phyloP scores from a whole-genome alignment of 2,113 vertebrate genomes.

The Urocynchramus pylzowi region DNA sequence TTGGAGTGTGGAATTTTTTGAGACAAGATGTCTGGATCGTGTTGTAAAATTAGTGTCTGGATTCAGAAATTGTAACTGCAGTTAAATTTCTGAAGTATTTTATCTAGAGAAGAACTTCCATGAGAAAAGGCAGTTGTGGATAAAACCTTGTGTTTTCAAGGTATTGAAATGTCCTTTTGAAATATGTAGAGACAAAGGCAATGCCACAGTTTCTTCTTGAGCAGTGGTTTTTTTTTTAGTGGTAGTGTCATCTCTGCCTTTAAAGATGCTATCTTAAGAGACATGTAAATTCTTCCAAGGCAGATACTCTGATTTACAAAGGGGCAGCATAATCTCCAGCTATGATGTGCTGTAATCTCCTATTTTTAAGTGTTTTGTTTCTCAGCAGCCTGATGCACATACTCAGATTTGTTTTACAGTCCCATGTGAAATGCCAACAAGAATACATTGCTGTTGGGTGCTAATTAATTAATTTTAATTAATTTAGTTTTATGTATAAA shows the following conservation, averaged over 20 bases:
- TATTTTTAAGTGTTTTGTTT: not conserved
- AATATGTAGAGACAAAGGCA: not conserved
- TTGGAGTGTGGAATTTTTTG: not conserved
- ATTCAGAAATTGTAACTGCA: not conserved
- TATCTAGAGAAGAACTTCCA: not conserved
- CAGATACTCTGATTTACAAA: not conserved
- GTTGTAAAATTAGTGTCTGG: not conserved
- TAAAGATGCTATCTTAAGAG: not conserved
- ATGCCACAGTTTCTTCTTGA: not conserved
- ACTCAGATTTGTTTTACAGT: not conserved
- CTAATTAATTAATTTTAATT: not conserved
- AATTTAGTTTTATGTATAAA: not conserved
- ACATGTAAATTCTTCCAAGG: not conserved
- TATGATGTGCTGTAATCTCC: not conserved
- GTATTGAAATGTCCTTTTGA: not conserved
- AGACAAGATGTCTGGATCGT: not conserved
- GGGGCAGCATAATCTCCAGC: not conserved
- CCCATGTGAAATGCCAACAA: not conserved
- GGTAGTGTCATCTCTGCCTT: not conserved
- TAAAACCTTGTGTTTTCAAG: not conserved
- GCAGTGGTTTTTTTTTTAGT: not conserved
- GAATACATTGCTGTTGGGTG: not conserved
- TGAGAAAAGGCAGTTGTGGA: not conserved
- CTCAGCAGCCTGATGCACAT: not conserved
- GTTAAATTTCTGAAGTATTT: not conserved